Evolutionary conservation across 2,113 vertebrate genomes (phyloP).

Genomic region (Poecilia latipinna): DNA sequence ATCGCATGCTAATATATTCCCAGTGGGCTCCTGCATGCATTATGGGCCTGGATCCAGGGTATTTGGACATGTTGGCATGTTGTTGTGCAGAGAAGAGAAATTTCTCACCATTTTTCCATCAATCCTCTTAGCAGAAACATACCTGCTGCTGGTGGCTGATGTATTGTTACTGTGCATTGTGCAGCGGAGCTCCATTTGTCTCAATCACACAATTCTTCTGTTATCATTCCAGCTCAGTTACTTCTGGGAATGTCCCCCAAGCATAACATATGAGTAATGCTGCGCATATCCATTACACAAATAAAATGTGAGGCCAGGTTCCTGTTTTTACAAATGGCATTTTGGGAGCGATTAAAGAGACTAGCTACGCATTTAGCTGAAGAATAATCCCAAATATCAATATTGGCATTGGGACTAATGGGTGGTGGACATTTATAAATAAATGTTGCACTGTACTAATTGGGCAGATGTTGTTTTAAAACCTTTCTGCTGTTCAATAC

Average conservation of each 20-base stretch:
- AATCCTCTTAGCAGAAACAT: constrained; percentile 41
- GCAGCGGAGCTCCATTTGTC: constrained; percentile 56
- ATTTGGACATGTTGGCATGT: constrained; percentile 14
- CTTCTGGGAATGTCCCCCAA: constrained; percentile 56
- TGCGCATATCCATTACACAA: constrained; percentile 58
- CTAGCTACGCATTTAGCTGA: constrained; percentile 55
- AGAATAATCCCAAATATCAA: constrained; percentile 62
- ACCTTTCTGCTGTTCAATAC: constrained; percentile 15
- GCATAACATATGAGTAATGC: constrained; percentile 51
- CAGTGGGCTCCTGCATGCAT: neutral
- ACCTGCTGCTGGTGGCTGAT: constrained; percentile 58
- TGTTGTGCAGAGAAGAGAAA: constrained; percentile 29
- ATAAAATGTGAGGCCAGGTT: constrained; percentile 60
- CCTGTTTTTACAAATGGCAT: constrained; percentile 51
- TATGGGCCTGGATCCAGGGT: constrained; percentile 3
- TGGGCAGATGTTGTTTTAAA: constrained; percentile 27
- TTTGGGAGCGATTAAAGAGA: constrained; percentile 52
- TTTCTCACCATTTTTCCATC: constrained; percentile 38
- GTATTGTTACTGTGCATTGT: constrained; percentile 47
- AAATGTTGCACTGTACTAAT: constrained; percentile 54
- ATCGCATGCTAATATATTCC: neutral
- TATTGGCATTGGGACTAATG: constrained; percentile 55
- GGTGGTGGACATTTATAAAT: constrained; percentile 42
- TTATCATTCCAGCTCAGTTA: constrained; percentile 66
- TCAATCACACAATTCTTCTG: constrained; percentile 60